These are phyloP conservation scores for Rapana venosa DNA, from an alignment of 2,888 invertebrate species.

Conservation along the genomic window DNA sequence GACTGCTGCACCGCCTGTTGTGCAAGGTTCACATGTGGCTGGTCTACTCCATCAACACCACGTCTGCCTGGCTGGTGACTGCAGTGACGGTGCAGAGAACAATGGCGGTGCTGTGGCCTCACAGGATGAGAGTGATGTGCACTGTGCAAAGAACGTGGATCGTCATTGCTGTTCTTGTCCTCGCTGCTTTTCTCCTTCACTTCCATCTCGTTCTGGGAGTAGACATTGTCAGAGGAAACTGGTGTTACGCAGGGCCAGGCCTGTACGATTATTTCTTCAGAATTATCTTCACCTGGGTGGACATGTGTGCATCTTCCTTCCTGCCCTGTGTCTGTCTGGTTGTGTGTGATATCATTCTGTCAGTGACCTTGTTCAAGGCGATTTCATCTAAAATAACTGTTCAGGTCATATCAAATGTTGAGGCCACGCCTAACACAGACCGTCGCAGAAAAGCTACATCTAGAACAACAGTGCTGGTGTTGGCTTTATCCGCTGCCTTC, in stretches of 20 bases:
- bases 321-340: not conserved
- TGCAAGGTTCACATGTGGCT: not conserved
- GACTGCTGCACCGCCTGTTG: not conserved
- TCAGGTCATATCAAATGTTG: not conserved
- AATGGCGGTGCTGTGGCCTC: not conserved
- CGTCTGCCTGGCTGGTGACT: not conserved
- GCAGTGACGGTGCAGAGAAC: not conserved
- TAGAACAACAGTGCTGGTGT: not conserved
- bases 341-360: not conserved
- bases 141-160: not conserved
- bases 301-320: not conserved
- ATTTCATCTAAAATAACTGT: not conserved
- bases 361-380: not conserved
- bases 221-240: not conserved
- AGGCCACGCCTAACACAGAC: not conserved
- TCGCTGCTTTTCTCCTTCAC: not conserved
- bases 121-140: not conserved
- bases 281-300: not conserved
- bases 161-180: not conserved
- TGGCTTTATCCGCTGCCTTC: not conserved
- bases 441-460: not conserved
- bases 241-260: not conserved
- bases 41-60: not conserved
- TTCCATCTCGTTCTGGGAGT: not conserved
- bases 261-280: not conserved